Conservation (phyloP, 2,888 invertebrate species). For the Andrena fulva region DNA sequence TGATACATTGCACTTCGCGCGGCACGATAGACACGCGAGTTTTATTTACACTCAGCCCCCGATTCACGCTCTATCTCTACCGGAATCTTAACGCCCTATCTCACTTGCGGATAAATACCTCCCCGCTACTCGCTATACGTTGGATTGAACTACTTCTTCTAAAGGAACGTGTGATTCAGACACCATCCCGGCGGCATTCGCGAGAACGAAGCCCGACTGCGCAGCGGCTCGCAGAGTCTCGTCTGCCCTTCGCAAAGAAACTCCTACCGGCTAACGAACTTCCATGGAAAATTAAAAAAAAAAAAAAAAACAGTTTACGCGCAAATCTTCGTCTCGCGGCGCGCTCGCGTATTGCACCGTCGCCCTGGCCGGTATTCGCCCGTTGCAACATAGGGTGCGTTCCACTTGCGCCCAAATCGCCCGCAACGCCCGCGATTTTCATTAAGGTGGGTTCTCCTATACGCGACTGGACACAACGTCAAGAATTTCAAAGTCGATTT, state of each 20-base stretch:
- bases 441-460: too few species aligned
- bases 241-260: not conserved
- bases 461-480: too few species aligned
- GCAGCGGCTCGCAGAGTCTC: not conserved
- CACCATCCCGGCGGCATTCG: not conserved
- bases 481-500: too few species aligned
- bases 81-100: slow-evolving; percentile 38
- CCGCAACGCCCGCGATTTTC: too few species aligned
- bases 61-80: slow-evolving; percentile 34
- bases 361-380: slow-evolving; percentile 12
- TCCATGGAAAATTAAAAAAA: not conserved
- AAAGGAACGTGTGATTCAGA: slow-evolving; percentile 32
- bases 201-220: slow-evolving; percentile 17
- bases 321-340: slow-evolving; percentile 32
- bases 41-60: slow-evolving; percentile 48
- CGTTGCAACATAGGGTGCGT: not conserved
- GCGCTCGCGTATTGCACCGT: slow-evolving; percentile 57
- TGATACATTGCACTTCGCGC: slow-evolving; percentile 53
- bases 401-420: too few species aligned
- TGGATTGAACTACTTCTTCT: slow-evolving; percentile 35
- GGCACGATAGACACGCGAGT: slow-evolving; percentile 38
- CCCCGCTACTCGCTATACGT: slow-evolving; percentile 36
- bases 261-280: not conserved
- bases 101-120: slow-evolving; percentile 34
- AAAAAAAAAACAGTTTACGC: not conserved